Base-by-base conservation (phyloP, 2,888 invertebrate species). In the Scaptomyza polygonia region DNA sequence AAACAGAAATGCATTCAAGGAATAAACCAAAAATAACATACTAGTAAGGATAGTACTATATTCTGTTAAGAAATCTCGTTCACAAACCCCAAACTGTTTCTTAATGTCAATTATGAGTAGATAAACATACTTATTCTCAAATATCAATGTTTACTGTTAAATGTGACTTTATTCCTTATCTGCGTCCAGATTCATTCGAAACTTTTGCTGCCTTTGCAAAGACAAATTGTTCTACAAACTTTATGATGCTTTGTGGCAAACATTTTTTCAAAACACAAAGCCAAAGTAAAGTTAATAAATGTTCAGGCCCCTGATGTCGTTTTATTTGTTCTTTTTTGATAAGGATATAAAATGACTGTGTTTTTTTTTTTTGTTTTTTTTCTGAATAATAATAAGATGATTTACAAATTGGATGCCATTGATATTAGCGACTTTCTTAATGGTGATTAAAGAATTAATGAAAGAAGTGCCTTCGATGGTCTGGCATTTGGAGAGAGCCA, bases 381-480 rank as follows among this genome's bases (percentile, higher is more conserved):
- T 47, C 65, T 30, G 67, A 14, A 34, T 55, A 39, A 34, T 48
- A 32, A 43, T 4, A 2, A 9, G 34, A 34, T 43, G 47, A 62
- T 43, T 52, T 39, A 27, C n/a, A 36, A 51, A 52, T 52, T 47
- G 52, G 40, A 40, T 70, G 70, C 65, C 72, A 65, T 70, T 72
- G 70, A 72, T 58, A 75, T 64, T 9, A 29, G 29, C 29, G 25
- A 25, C 25, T 25, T 75, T 75, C 59, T 65, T 48, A 64, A 70
- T 61, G 72, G 71, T 76, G 72, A 73, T 71, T n/a, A n/a, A 73
- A 61, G 57, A 66, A 39, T 16, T 16, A 71, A n/a, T n/a, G n/a
- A n/a, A n/a, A n/a, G n/a, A 71, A 73, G 76, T 73, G 72, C 72
- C 72, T 73, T 73, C 76, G 72, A 73, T 73, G 72, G 66, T 56